These are phyloP conservation scores for Glaucomys volans DNA, from an alignment of 2,113 vertebrate genomes.

Conservation along the genomic window DNA sequence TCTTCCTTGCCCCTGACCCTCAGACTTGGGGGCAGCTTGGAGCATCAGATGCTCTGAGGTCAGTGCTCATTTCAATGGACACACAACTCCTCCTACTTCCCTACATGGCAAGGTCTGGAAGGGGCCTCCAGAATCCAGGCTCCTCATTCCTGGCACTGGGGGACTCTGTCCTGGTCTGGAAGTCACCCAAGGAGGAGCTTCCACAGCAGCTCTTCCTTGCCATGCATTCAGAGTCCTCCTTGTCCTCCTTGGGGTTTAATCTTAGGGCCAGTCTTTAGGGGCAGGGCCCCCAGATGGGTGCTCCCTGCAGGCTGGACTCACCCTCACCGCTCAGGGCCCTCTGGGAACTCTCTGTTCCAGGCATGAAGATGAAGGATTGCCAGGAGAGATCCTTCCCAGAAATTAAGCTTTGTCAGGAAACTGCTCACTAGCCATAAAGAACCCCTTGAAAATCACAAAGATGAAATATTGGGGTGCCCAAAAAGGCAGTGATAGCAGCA, in stretches of 20 bases:
- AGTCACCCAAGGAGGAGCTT: not conserved
- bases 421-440: not conserved
- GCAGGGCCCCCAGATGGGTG: not conserved
- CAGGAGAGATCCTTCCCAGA: conserved; percentile 8
- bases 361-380: not conserved
- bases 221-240: not conserved
- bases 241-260: not conserved
- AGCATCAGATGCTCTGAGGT: not conserved
- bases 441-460: not conserved
- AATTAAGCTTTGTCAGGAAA: conserved; percentile 26
- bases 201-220: not conserved
- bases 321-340: not conserved
- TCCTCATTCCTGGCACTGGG: not conserved
- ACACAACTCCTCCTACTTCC: not conserved
- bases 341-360: not conserved
- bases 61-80: not conserved
- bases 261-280: not conserved
- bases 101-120: not conserved
- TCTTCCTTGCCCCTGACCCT: no score
- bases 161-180: not conserved
- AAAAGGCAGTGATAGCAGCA: fast-evolving
- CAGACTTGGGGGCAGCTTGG: not conserved
- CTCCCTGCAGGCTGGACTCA: not conserved
- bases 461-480: fast-evolving
- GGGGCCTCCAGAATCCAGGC: not conserved